Percentiles rank a stretch among this genome's conserved stretches.
phyloP scores from a whole-genome alignment of 2,888 invertebrate genomes.

The Onchidella celtica region DNA sequence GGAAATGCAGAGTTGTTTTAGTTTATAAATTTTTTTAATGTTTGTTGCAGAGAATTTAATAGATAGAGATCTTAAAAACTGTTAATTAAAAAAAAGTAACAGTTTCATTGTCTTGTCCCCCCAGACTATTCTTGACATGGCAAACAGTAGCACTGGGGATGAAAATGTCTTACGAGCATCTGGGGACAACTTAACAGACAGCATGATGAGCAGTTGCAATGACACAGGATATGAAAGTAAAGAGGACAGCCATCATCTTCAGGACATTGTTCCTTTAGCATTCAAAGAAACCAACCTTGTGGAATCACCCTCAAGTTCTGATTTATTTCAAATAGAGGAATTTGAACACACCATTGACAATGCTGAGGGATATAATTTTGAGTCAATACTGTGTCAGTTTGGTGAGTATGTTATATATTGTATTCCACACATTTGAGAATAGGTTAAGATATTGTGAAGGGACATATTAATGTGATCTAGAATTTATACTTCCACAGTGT shows the following conservation, averaged over 20 bases:
- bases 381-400: slow-evolving; percentile 66
- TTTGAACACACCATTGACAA: neutral
- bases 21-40: no score
- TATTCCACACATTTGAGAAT: neutral
- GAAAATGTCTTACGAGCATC: neutral
- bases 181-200: slow-evolving; percentile 17
- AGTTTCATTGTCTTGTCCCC: no score
- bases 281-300: slow-evolving; percentile 7
- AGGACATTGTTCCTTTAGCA: neutral
- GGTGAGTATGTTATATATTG: slow-evolving; percentile 58
- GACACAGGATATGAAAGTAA: slow-evolving; percentile 40
- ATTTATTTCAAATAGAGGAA: neutral
- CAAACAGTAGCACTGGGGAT: neutral
- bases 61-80: no score
- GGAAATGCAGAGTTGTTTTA: no score
- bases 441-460: neutral
- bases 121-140: neutral
- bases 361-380: slow-evolving; percentile 38
- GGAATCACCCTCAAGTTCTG: neutral
- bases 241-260: slow-evolving; percentile 29
- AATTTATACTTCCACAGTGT: no score
- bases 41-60: no score
- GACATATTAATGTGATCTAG: no score
- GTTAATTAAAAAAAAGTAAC: no score
- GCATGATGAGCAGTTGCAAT: slow-evolving; percentile 36